Percentiles rank a stretch among this genome's conserved stretches.
Evolutionary conservation across 2,888 invertebrate genomes (phyloP).

Genomic region (Lottia gigantea): DNA sequence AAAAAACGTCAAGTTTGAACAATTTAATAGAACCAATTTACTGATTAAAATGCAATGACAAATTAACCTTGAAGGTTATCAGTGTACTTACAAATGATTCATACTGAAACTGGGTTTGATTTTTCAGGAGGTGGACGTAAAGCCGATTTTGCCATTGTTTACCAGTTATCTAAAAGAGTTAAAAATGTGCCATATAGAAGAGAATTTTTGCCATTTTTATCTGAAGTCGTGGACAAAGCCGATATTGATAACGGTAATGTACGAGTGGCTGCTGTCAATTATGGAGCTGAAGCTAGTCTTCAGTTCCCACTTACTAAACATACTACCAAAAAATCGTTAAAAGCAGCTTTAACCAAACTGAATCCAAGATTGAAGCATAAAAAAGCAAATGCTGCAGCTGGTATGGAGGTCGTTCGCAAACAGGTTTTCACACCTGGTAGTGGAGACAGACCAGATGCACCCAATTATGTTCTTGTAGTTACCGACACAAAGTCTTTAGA

Average conservation of each 20-base stretch:
- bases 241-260: slow-evolving; percentile 47
- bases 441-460: slow-evolving; percentile 30
- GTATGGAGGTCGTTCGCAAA: slow-evolving; percentile 35
- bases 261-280: slow-evolving; percentile 44
- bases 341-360: not conserved
- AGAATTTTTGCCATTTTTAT: slow-evolving; percentile 30
- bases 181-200: not conserved
- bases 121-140: not conserved
- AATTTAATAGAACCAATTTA: no score
- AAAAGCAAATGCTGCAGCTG: slow-evolving; percentile 40
- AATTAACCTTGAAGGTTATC: no score
- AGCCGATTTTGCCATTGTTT: not conserved
- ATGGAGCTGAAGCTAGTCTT: slow-evolving; percentile 13
- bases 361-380: not conserved
- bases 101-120: no score
- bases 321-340: not conserved
- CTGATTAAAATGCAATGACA: no score
- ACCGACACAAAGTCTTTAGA: slow-evolving; percentile 36
- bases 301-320: not conserved
- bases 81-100: no score
- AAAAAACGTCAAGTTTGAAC: no score
- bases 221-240: slow-evolving; percentile 33
- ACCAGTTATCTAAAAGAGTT: not conserved
- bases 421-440: not conserved
- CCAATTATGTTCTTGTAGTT: slow-evolving; percentile 35